Percentiles rank a stretch among this genome's conserved stretches.
Evolutionary conservation across 1,140 invertebrate species (phyloP).

Genomic region (Aphidius ervi): DNA sequence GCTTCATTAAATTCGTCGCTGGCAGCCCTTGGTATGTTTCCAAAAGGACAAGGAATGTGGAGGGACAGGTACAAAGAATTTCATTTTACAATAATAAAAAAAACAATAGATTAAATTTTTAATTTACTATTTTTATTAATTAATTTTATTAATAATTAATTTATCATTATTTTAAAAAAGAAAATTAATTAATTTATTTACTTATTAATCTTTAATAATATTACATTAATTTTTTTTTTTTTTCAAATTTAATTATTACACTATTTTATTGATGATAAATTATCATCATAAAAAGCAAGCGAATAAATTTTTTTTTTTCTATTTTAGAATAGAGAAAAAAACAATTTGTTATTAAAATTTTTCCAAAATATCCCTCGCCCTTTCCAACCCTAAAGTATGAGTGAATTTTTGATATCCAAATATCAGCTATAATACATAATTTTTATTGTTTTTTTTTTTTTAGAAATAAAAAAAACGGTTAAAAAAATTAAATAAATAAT

Average conservation of each 20-base stretch:
- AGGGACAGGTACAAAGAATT: constrained; percentile 54
- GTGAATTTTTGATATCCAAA: constrained; percentile 35
- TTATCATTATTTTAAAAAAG: too few relatives aligned
- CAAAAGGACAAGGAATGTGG: constrained; percentile 58
- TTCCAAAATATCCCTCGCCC: too few relatives aligned
- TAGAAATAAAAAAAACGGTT: constrained; percentile 27
- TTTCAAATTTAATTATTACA: constrained; percentile 5
- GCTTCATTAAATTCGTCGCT: constrained; percentile 52
- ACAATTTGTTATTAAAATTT: background rate
- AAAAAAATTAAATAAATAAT: background rate
- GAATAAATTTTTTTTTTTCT: background rate
- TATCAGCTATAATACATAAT: constrained; percentile 54
- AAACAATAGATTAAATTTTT: constrained; percentile 22
- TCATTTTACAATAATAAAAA: background rate
- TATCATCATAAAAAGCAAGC: constrained; percentile 5
- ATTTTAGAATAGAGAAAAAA: too few relatives aligned
- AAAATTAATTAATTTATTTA: too few relatives aligned
- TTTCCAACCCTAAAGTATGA: constrained; percentile 33
- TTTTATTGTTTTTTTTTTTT: constrained; percentile 42
- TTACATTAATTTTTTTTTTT: constrained; percentile 14
- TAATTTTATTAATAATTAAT: too few relatives aligned
- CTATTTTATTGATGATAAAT: background rate
- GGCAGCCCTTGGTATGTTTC: constrained; percentile 51
- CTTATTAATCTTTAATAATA: constrained; percentile 21
- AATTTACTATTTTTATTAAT: constrained; percentile 11